These are phyloP conservation scores for Antennarius maculatus DNA, from an alignment of 2,797 vertebrate genomes.

Conservation along the genomic window DNA sequence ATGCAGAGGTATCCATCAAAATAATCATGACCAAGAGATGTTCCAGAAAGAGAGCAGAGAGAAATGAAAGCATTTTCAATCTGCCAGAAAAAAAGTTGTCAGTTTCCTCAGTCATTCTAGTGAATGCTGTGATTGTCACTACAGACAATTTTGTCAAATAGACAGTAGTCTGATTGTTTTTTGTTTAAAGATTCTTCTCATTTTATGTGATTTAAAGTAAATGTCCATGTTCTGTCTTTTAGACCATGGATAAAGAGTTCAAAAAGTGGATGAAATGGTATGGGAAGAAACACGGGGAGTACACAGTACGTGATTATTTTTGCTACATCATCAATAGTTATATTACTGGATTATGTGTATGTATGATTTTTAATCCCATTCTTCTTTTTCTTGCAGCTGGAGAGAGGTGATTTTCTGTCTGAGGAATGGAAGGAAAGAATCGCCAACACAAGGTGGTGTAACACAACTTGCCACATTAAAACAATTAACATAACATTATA, in stretches of 20 bases:
- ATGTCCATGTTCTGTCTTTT: conserved; percentile 45
- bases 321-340: not conserved
- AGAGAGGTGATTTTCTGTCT: conserved; percentile 98
- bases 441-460: conserved; percentile 94
- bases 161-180: not conserved
- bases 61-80: not conserved
- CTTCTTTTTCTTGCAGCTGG: conserved; percentile 84
- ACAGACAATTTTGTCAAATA: conserved; percentile 2
- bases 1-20: conserved; percentile 88
- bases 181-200: not conserved
- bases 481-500: too few species aligned
- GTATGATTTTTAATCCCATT: not conserved
- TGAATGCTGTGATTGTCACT: not conserved
- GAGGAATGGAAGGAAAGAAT: conserved; percentile 99
- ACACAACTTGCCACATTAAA: not conserved
- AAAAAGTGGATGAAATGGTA: conserved; percentile 99
- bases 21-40: not conserved
- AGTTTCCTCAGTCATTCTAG: not conserved
- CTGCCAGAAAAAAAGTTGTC: not conserved
- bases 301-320: conserved; percentile 89
- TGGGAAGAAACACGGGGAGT: conserved; percentile 98
- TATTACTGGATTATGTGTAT: not conserved
- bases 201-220: conserved; percentile 2
- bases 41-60: not conserved
- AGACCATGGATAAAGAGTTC: conserved; percentile 99